Base-by-base conservation (phyloP, 2,113 vertebrate species). In the Platanista minor region DNA sequence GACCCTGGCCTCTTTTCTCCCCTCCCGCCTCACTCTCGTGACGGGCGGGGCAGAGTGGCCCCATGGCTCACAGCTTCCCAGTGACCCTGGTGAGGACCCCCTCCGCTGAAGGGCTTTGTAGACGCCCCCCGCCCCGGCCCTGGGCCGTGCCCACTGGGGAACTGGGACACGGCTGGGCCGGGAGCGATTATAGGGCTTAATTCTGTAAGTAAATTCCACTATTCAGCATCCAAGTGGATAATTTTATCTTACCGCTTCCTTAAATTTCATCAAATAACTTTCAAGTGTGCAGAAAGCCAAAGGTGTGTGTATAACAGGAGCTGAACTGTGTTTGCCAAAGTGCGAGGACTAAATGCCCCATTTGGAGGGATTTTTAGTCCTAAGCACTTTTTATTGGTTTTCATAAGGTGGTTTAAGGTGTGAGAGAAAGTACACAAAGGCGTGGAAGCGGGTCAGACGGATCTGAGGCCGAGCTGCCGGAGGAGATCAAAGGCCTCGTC, bases 311-410 rank as follows among this genome's bases (percentile, higher is more conserved):
- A 21, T 25, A 61, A 59, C 66, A 49, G 66, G 87, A 66, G 46
- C 87, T 5, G 13, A 85, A 43, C 62, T 13, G 0, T 80, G 83
- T 96, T 94, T 95, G 92, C 95, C 59, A 5, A 82, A 93, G 43
- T 3, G 0, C 17, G 0, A 13, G 91, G 87, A 93, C 84, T 88
- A 18, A n/a, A 61, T 8, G 46, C 36, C 15, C n/a, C 36, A 1
- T 12, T 29, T 27, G 6, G 36, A 94, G 31, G 72, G 93, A 43
- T 94, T 96, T 57, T 80, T 13, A 39, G 21, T 15, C 36, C 27
- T 57, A n/a, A 96, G 96, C 33, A 31, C 81, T 59, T 85, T 84
- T 94, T 91, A 84, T 85, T 78, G 87, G 88, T 89, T 94, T 96
- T 87, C 66, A 15, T 67, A 8, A 82, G 33, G 81, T 8, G 36